phyloP scores from a whole-genome alignment of 2,888 invertebrate species.

The Cheilosia urbana region DNA sequence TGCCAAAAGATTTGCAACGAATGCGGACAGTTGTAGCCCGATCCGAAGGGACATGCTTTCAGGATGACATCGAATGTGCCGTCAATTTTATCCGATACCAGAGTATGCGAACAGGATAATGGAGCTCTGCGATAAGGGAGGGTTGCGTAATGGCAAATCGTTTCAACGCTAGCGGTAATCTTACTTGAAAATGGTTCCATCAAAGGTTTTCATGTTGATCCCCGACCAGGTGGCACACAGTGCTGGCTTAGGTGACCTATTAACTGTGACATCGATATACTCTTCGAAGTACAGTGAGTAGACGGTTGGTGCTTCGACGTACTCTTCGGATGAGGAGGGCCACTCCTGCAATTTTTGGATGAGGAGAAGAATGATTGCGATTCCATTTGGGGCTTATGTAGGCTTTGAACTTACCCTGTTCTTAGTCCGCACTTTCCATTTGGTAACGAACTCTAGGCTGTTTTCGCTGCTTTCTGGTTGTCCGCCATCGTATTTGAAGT shows the following conservation, averaged over 20 bases:
- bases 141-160: slow-evolving; percentile 1
- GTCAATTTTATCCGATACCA: slow-evolving; percentile 89
- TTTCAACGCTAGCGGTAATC: slow-evolving; percentile 44
- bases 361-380: neutral
- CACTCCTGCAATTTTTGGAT: slow-evolving; percentile 75
- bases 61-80: slow-evolving; percentile 89
- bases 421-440: slow-evolving; percentile 51
- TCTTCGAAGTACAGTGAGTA: slow-evolving; percentile 80
- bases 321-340: slow-evolving; percentile 80
- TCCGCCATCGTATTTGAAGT: slow-evolving; percentile 37
- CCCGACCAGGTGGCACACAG: slow-evolving; percentile 93
- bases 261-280: slow-evolving; percentile 79
- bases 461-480: slow-evolving; percentile 2
- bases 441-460: slow-evolving; percentile 50
- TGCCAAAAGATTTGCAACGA: slow-evolving; percentile 86
- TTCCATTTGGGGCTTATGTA: neutral
- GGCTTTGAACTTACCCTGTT: slow-evolving; percentile 48
- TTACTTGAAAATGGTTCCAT: slow-evolving; percentile 90
- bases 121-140: slow-evolving; percentile 86
- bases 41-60: slow-evolving; percentile 85
- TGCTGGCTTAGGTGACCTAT: slow-evolving; percentile 86
- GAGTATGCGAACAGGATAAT: slow-evolving; percentile 90
- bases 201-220: slow-evolving; percentile 93
- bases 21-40: slow-evolving; percentile 84
- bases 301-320: slow-evolving; percentile 77